phyloP scores from a whole-genome alignment of 37 sponge, comb jelly and placozoan genomes.

The Mnemiopsis leidyi region DNA sequence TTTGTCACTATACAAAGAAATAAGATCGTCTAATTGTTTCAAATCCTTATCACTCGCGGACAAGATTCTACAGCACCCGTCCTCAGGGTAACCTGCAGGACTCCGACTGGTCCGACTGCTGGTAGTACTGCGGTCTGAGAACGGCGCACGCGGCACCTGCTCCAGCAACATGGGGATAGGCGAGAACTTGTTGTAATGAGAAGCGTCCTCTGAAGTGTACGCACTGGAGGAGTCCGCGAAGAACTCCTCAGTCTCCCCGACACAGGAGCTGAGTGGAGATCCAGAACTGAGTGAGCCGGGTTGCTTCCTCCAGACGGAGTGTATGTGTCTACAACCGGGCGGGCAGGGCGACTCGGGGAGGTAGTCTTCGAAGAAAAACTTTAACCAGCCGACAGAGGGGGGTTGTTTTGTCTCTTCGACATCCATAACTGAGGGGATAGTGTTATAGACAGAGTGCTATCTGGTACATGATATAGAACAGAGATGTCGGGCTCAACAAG shows the following conservation, averaged over 20 bases:
- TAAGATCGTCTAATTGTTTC: background rate
- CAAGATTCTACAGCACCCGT: background rate
- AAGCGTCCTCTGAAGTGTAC: background rate
- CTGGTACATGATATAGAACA: too few relatives aligned
- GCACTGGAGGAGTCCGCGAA: background rate
- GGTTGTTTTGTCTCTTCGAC: background rate
- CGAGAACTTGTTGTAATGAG: background rate
- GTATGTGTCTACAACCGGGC: background rate
- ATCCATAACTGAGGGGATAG: too few relatives aligned
- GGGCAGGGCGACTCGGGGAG: conserved; percentile 17
- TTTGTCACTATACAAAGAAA: background rate
- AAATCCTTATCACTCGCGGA: background rate
- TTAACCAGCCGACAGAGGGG: background rate
- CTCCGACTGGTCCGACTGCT: background rate
- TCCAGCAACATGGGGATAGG: background rate
- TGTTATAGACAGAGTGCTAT: too few relatives aligned
- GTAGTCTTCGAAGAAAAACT: conserved; percentile 26
- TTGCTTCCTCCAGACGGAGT: background rate
- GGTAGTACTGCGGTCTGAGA: background rate
- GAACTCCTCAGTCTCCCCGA: background rate
- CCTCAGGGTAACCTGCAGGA: background rate
- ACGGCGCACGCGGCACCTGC: background rate
- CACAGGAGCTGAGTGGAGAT: background rate
- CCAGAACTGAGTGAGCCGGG: background rate
- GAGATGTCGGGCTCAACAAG: too few relatives aligned